These are phyloP conservation scores for Manacus vitellinus DNA, from an alignment of 2,113 vertebrate genomes.

Conservation along the genomic window DNA sequence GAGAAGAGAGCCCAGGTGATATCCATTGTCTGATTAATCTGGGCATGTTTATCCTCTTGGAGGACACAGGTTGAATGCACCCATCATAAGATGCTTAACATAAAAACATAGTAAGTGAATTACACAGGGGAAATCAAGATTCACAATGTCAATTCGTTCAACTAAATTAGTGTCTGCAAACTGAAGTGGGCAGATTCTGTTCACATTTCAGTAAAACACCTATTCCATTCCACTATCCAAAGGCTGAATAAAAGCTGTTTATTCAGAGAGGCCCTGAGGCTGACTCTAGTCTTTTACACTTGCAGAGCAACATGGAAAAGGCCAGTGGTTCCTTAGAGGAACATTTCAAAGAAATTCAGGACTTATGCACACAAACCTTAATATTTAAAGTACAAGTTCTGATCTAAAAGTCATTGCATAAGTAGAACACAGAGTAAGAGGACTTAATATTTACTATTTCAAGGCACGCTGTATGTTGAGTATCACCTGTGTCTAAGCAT, in stretches of 20 bases:
- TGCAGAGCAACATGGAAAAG: background rate
- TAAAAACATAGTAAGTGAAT: background rate
- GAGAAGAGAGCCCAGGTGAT: background rate
- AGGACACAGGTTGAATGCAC: background rate
- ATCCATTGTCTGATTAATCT: background rate
- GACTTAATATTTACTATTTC: background rate
- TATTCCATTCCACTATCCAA: background rate
- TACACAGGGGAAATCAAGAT: background rate
- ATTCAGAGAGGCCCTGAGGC: background rate
- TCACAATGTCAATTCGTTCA: background rate
- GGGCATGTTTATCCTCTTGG: background rate
- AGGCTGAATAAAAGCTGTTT: slow-evolving; percentile 4
- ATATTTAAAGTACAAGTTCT: slow-evolving; percentile 10
- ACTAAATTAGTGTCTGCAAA: background rate
- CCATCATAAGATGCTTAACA: background rate
- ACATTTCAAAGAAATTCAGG: slow-evolving; percentile 1
- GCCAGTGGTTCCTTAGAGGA: background rate
- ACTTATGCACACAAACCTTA: background rate
- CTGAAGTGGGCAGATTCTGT: background rate
- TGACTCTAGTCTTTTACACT: background rate
- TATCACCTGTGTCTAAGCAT: background rate
- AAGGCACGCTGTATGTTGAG: background rate
- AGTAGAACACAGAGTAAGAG: background rate
- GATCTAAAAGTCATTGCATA: background rate
- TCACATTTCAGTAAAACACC: background rate